phyloP scores from a whole-genome alignment of 2,888 invertebrate species.

The Aquatica leii region DNA sequence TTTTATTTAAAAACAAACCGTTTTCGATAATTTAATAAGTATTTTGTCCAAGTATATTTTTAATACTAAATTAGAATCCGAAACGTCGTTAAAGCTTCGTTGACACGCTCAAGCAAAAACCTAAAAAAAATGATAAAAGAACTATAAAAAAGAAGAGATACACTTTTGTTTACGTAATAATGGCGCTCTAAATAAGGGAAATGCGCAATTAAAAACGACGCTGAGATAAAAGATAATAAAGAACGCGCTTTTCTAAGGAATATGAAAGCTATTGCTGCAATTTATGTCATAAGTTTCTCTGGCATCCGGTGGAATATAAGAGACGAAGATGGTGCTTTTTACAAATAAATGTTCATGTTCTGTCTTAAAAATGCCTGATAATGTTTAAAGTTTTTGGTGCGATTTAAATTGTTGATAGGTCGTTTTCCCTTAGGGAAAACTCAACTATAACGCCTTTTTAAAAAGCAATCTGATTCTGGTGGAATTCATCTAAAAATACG shows the following conservation, averaged over 20 bases:
- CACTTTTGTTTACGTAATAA: slow-evolving; percentile 47
- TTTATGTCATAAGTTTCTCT: slow-evolving; percentile 45
- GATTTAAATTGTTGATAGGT: slow-evolving; percentile 22
- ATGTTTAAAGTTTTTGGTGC: slow-evolving; percentile 29
- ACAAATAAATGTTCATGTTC: slow-evolving; percentile 29
- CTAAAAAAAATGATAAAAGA: slow-evolving; percentile 29
- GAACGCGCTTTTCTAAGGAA: slow-evolving; percentile 45
- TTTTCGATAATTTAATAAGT: too few relatives aligned
- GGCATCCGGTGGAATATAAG: slow-evolving; percentile 36
- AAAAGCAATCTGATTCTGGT: too few relatives aligned
- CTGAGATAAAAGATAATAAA: slow-evolving; percentile 48
- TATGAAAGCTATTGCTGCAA: slow-evolving; percentile 46
- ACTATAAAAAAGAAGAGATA: slow-evolving; percentile 38
- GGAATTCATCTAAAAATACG: too few relatives aligned
- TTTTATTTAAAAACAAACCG: too few relatives aligned
- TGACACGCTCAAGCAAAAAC: slow-evolving; percentile 1
- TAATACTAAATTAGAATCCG: too few relatives aligned
- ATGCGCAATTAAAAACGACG: slow-evolving; percentile 49
- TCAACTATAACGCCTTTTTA: too few relatives aligned
- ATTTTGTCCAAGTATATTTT: too few relatives aligned
- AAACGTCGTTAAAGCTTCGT: too few relatives aligned
- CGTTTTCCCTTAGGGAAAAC: too few relatives aligned
- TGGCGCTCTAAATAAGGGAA: slow-evolving; percentile 48
- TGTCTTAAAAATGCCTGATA: slow-evolving; percentile 23
- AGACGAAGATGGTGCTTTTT: slow-evolving; percentile 34